These are phyloP conservation scores for Lasioglossum malachurum DNA, from an alignment of 2,888 invertebrate species.

Conservation along the genomic window DNA sequence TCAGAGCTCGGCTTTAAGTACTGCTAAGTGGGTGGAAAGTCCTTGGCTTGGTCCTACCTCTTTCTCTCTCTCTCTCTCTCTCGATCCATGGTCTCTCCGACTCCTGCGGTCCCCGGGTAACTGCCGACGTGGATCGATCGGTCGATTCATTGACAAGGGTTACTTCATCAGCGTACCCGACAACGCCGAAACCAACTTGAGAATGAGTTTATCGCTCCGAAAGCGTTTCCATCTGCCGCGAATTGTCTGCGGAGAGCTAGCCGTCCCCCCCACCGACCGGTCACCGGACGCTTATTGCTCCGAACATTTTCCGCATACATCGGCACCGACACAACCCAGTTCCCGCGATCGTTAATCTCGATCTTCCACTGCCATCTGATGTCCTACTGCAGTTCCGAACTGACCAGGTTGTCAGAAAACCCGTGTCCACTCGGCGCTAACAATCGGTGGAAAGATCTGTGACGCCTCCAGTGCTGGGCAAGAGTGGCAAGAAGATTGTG, in stretches of 20 bases:
- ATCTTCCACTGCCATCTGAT: neutral
- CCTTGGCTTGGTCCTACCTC: slow-evolving; percentile 18
- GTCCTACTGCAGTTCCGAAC: neutral
- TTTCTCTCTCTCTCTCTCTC: too few species aligned
- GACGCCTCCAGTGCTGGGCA: neutral
- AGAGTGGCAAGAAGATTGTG: neutral
- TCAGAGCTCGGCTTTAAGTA: slow-evolving; percentile 21
- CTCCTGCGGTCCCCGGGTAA: neutral
- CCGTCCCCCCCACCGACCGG: neutral
- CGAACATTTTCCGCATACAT: neutral
- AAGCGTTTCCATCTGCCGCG: slow-evolving; percentile 10
- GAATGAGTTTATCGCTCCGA: slow-evolving; percentile 10
- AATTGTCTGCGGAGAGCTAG: neutral
- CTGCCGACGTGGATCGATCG: slow-evolving; percentile 13
- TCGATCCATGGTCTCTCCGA: neutral
- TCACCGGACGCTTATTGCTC: neutral
- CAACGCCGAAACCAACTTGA: neutral
- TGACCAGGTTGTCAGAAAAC: neutral
- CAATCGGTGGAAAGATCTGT: neutral
- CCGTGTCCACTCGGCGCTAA: neutral
- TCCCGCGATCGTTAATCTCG: neutral
- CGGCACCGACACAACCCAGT: neutral
- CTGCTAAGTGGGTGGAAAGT: slow-evolving; percentile 42
- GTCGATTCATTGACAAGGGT: slow-evolving; percentile 23
- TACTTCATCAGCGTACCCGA: neutral